phyloP scores from a whole-genome alignment of 1,140 invertebrate species.

The Ceratosolen solmsi region DNA sequence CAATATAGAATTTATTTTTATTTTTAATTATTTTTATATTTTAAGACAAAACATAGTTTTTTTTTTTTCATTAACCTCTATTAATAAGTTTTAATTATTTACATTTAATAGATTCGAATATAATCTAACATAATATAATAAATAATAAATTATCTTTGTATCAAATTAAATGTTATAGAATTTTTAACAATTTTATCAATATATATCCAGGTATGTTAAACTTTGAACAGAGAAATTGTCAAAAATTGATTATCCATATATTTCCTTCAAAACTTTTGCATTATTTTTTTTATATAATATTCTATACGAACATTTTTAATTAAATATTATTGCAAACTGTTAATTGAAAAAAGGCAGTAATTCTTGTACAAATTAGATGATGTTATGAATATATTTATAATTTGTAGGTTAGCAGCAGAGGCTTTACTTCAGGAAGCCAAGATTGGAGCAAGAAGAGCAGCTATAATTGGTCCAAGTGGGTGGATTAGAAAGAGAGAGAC shows the following conservation, averaged over 20 bases:
- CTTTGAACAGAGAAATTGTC: too few relatives aligned
- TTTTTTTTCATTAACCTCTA: too few relatives aligned
- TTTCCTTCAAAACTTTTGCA: too few relatives aligned
- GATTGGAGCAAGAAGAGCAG: slow-evolving; percentile 76
- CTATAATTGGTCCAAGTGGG: slow-evolving; percentile 77
- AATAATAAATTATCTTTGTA: neutral
- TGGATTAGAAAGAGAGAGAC: slow-evolving; percentile 77
- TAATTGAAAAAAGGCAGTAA: neutral
- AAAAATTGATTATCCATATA: too few relatives aligned
- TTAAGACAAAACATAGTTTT: too few relatives aligned
- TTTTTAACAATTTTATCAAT: neutral
- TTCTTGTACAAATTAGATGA: neutral
- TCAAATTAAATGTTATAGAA: neutral
- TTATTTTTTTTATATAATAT: neutral
- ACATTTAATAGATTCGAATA: too few relatives aligned
- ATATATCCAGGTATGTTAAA: neutral
- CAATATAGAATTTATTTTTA: neutral
- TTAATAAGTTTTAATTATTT: too few relatives aligned
- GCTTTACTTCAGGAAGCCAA: slow-evolving; percentile 78
- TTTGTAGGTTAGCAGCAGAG: slow-evolving; percentile 75
- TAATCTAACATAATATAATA: neutral
- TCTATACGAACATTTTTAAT: too few relatives aligned
- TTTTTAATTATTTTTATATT: neutral
- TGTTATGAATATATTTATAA: neutral
- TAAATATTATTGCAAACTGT: neutral